Percentiles rank a stretch among this genome's conserved stretches.
These are phyloP conservation scores for Pocillopora damicornis DNA, from an alignment of 64 coral and sea anemone genomes.

Conservation along the genomic window DNA sequence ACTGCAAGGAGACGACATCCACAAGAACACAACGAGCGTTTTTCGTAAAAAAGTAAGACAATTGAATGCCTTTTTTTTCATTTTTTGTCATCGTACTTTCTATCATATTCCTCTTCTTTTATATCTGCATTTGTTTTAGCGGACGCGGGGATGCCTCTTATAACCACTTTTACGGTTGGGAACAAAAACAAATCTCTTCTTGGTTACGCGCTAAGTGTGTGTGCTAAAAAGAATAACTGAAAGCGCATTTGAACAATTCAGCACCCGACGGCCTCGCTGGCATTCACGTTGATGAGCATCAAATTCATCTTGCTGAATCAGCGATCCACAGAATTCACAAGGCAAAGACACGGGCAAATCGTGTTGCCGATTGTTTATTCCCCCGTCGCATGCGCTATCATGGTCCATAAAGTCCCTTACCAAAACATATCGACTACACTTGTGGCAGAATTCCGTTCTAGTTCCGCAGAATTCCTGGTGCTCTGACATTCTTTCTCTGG, in stretches of 20 bases:
- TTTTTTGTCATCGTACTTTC: too few relatives aligned
- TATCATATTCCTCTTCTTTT: too few relatives aligned
- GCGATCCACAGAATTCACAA: conserved; percentile 45
- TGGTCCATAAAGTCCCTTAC: conserved; percentile 36
- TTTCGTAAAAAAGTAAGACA: too few relatives aligned
- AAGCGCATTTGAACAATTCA: too few relatives aligned
- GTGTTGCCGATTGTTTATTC: not conserved
- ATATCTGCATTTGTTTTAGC: too few relatives aligned
- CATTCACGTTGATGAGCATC: not conserved
- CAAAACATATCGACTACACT: conserved; percentile 33
- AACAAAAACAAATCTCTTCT: too few relatives aligned
- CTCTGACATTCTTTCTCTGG: conserved; percentile 15
- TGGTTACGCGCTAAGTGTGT: too few relatives aligned
- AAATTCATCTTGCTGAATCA: not conserved
- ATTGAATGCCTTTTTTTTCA: too few relatives aligned
- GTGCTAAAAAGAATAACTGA: too few relatives aligned
- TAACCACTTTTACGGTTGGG: too few relatives aligned
- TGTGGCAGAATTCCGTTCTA: conserved; percentile 37
- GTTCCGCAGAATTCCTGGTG: conserved; percentile 53
- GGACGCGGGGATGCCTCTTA: too few relatives aligned
- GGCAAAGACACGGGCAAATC: not conserved
- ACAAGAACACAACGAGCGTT: not conserved
- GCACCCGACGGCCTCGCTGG: not conserved
- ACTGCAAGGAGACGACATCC: not conserved
- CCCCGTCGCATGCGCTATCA: conserved; percentile 29